A percentile compares a stretch with the other conserved stretches of the same genome.
Evolutionary conservation across 2,797 vertebrate genomes (phyloP).

Genomic region (Acanthurus lineatus): DNA sequence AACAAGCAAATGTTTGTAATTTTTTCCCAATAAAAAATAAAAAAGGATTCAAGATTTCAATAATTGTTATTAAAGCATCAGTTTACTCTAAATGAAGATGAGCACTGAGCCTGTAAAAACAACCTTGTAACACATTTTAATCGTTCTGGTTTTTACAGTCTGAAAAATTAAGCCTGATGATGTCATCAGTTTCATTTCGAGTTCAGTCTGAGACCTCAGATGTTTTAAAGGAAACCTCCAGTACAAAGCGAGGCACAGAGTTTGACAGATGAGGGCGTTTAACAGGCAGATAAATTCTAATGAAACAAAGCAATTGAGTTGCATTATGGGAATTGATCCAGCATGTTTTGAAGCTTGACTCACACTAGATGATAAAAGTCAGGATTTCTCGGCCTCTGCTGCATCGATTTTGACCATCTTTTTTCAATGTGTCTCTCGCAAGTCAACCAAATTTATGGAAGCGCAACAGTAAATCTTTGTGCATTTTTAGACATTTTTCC

Average conservation of each 20-base stretch:
- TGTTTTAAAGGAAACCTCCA: too few relatives aligned
- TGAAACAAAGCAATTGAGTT: not conserved
- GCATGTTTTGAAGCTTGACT: not conserved
- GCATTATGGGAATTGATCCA: constrained; percentile 9
- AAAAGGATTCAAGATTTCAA: too few relatives aligned
- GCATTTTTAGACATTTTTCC: too few relatives aligned
- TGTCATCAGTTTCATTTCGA: not conserved
- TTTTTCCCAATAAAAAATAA: not conserved
- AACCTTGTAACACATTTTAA: not conserved
- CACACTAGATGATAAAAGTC: not conserved
- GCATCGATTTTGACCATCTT: not conserved
- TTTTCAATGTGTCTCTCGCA: not conserved
- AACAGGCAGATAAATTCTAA: too few relatives aligned
- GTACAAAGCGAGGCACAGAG: too few relatives aligned
- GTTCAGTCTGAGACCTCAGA: not conserved
- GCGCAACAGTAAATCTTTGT: not conserved
- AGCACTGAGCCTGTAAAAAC: not conserved
- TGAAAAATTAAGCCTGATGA: not conserved
- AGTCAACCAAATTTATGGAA: not conserved
- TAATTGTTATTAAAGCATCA: too few relatives aligned
- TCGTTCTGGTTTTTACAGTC: not conserved
- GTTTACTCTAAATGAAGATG: not conserved
- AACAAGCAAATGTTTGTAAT: not conserved
- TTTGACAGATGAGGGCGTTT: too few relatives aligned
- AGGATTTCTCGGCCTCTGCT: not conserved